Percentiles rank a stretch among this genome's conserved stretches.
phyloP scores from a whole-genome alignment of 92 coral and sea anemone genomes.

The Ricordea florida region DNA sequence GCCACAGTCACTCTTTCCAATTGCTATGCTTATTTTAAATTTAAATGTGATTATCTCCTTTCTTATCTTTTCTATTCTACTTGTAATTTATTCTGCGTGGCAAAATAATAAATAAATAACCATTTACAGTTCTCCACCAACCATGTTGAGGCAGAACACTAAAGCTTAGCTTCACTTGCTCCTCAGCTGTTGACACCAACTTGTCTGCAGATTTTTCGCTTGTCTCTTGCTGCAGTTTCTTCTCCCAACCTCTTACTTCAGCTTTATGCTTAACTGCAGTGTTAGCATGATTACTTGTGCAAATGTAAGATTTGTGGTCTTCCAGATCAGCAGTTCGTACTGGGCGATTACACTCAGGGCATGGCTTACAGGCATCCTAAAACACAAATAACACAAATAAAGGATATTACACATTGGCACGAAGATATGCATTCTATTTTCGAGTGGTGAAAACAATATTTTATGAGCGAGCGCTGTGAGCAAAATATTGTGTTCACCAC shows the following conservation, averaged over 20 bases:
- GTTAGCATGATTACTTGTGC: constrained; percentile 69
- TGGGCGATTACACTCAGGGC: constrained; percentile 88
- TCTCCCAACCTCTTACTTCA: constrained; percentile 92
- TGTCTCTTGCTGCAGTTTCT: constrained; percentile 83
- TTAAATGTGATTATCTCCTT: no score
- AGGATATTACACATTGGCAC: no score
- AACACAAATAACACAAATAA: not conserved
- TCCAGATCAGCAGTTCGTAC: constrained; percentile 77
- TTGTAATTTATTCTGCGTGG: no score
- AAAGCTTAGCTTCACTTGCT: constrained; percentile 66
- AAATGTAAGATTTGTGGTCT: constrained; percentile 70
- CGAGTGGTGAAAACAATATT: no score
- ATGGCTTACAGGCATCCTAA: constrained; percentile 76
- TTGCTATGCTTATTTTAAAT: no score
- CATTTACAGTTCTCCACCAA: constrained; percentile 10
- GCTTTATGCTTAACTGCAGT: constrained; percentile 61
- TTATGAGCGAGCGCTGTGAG: not conserved
- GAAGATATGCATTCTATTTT: no score
- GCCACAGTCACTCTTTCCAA: no score
- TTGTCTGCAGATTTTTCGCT: constrained; percentile 80
- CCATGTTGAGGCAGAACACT: constrained; percentile 79
- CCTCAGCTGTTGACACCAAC: constrained; percentile 60
- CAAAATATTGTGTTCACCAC: not conserved
- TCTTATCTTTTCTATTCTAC: no score
- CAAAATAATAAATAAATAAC: no score